Base-by-base conservation (phyloP, 2,113 vertebrate genomes). In the Pardalotus punctatus region DNA sequence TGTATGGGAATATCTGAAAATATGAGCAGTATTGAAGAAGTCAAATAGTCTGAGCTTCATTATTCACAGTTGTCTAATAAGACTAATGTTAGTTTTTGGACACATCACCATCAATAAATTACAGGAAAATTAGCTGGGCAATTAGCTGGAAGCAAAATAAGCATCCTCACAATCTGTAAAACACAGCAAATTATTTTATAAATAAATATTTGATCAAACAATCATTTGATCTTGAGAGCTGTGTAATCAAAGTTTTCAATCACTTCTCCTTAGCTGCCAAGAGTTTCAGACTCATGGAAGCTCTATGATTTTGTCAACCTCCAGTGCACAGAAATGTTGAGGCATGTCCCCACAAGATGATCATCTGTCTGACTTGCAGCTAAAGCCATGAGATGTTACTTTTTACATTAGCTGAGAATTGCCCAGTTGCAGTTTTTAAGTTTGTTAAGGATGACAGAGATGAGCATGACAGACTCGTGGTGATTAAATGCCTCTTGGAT, bases 341-440 rank as follows among this genome's bases (percentile, higher is more conserved):
- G 96, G 88, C 96, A 95, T 43, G 91, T 96, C 91, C 96, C 77
- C 93, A 94, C 96, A 93, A 83, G 96, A 93, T 71, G 72, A 78
- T 93, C 89, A 94, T 96, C 93, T 86, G 67, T 47, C 94, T 94
- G 94, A n/a, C 93, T 92, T 48, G 91, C 83, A 94, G 47, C 58
- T 90, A 88, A 92, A 96, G 91, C 86, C 81, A 70, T 92, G 93
- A 96, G 94, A 92, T 91, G 91, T 58, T 95, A 86, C 83, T 90
- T 97, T 94, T 83, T 86, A 47, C 93, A 81, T 91, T 91, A 95
- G 86, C 91, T 84, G 72, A 93, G 95, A 95, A 95, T 92, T 86
- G 96, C 95, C 94, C 95, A 81, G 86, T 95, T 96, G 95, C 95
- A 95, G 76, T 94, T 95, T 91, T 90, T 40, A 92, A 81, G 94